These are phyloP conservation scores for Anneissia japonica DNA, from an alignment of 35 echinoderm and acorn worm genomes.

Conservation along the genomic window DNA sequence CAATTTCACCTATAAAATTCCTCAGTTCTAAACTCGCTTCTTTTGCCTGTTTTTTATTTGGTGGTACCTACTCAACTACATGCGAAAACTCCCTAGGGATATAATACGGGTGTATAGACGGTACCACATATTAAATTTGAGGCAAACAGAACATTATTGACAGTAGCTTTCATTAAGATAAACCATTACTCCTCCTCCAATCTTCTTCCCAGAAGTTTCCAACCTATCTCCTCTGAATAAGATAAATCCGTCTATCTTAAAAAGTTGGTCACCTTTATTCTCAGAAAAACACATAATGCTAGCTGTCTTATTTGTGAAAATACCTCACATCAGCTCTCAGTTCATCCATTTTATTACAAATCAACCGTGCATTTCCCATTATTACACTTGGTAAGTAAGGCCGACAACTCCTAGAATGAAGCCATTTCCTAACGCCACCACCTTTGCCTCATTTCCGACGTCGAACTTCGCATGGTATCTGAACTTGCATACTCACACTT, in stretches of 20 bases:
- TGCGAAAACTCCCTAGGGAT: slow-evolving; percentile 51
- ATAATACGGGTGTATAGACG: slow-evolving; percentile 11
- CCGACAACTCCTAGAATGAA: too few species aligned
- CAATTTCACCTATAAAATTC: slow-evolving; percentile 16
- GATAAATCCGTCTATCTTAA: slow-evolving; percentile 4
- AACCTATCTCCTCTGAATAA: slow-evolving; percentile 14
- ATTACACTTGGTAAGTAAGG: too few species aligned
- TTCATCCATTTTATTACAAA: slow-evolving; percentile 22
- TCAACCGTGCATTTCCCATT: too few species aligned
- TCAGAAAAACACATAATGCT: background rate
- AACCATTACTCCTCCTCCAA: slow-evolving; percentile 11
- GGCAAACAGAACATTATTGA: background rate
- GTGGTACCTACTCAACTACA: slow-evolving; percentile 13
- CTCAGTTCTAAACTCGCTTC: slow-evolving; percentile 14
- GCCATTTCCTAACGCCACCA: too few species aligned
- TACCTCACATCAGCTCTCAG: background rate
- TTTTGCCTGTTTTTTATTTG: slow-evolving; percentile 10
- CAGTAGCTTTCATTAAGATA: slow-evolving; percentile 23
- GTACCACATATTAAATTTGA: background rate
- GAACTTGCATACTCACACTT: too few species aligned
- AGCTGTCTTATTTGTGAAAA: background rate
- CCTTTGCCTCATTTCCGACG: too few species aligned
- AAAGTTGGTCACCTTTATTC: background rate
- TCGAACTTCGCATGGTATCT: too few species aligned
- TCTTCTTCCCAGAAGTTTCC: background rate